Conservation (phyloP, 1,140 invertebrate species). For the Rhyacophila brunnea region DNA sequence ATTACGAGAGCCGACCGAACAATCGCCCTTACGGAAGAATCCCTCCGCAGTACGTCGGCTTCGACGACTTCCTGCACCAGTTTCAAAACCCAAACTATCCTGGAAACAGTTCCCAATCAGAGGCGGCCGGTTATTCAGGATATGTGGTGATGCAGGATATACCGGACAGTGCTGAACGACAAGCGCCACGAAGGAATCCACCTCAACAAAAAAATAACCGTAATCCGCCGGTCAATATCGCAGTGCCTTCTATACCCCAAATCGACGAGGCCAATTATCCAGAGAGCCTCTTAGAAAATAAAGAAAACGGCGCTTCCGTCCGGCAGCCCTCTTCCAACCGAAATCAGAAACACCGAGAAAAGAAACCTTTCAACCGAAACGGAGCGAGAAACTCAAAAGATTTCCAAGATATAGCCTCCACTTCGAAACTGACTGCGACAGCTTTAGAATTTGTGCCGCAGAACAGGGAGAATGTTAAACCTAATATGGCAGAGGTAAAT, state of each 20-base stretch:
- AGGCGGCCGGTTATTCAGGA: no score
- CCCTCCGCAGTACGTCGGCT: constrained; percentile 5
- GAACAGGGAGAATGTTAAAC: constrained; percentile 36
- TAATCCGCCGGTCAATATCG: background rate
- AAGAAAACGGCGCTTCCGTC: background rate
- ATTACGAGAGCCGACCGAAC: no score
- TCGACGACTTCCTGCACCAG: constrained; percentile 18
- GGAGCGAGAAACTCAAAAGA: background rate
- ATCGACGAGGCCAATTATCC: constrained; percentile 37
- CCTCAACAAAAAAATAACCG: background rate
- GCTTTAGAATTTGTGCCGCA: constrained; percentile 53
- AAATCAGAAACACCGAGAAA: background rate
- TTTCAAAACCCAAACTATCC: constrained; percentile 3
- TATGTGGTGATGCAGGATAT: no score
- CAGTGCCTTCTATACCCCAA: constrained; percentile 18
- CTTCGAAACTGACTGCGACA: constrained; percentile 49
- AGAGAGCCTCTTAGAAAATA: constrained; percentile 38
- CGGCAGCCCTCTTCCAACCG: background rate
- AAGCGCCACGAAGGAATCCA: background rate
- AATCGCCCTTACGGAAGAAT: no score
- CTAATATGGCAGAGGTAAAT: constrained; percentile 37
- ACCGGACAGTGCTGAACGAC: background rate
- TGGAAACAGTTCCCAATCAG: no score
- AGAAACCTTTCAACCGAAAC: background rate
- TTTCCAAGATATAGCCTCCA: constrained; percentile 40